A percentile compares a stretch with the other conserved stretches of the same genome.
These are phyloP conservation scores for Gadus chalcogrammus DNA, from an alignment of 2,113 vertebrate genomes.

Conservation along the genomic window DNA sequence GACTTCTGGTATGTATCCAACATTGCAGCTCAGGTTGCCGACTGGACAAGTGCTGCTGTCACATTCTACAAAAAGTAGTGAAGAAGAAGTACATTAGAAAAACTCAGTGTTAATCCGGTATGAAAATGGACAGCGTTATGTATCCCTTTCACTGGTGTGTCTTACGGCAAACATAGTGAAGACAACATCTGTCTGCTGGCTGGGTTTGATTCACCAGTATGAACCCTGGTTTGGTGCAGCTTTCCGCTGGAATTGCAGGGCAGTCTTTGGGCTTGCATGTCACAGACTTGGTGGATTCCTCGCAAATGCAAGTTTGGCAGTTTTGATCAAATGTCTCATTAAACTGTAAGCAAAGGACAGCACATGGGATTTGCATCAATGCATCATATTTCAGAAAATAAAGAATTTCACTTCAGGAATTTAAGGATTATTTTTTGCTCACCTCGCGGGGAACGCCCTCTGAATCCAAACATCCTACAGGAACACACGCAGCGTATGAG, in stretches of 20 bases:
- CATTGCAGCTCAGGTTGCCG: slow-evolving; percentile 52
- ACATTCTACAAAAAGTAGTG: slow-evolving; percentile 72
- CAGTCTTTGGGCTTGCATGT: slow-evolving; percentile 76
- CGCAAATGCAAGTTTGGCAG: slow-evolving; percentile 86
- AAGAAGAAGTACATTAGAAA: neutral
- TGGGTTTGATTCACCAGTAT: slow-evolving; percentile 66
- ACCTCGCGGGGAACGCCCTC: slow-evolving; percentile 64
- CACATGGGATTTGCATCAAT: neutral
- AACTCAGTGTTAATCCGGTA: neutral
- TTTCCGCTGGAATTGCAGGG: neutral
- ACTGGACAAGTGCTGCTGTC: slow-evolving; percentile 72
- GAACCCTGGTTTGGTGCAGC: slow-evolving; percentile 78
- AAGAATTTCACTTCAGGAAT: neutral
- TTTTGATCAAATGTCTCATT: slow-evolving; percentile 82
- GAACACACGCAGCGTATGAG: slow-evolving; percentile 17
- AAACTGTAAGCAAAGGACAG: slow-evolving; percentile 69
- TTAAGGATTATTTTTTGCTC: slow-evolving; percentile 6
- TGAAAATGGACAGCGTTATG: neutral
- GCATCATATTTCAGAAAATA: neutral
- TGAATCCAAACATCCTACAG: slow-evolving; percentile 66
- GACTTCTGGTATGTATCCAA: slow-evolving; percentile 71
- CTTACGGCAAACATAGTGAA: slow-evolving; percentile 80
- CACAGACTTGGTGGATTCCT: slow-evolving; percentile 76
- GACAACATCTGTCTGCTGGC: slow-evolving; percentile 79
- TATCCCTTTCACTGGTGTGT: neutral